phyloP scores from a whole-genome alignment of 2,888 invertebrate genomes.

The Aleiodes leptofemur region DNA sequence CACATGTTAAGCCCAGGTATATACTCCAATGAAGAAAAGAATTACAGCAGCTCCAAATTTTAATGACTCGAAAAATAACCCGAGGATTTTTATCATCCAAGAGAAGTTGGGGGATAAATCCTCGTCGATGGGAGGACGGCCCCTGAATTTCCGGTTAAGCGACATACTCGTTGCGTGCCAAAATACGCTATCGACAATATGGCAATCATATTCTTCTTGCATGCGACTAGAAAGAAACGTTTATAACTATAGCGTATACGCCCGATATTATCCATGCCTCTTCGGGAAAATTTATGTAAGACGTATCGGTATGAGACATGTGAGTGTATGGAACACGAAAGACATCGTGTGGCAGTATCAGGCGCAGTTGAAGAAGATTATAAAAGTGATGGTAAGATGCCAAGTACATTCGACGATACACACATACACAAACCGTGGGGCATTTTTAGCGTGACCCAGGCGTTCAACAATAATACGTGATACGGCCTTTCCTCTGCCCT shows the following conservation, averaged over 20 bases:
- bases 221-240: neutral
- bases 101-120: too few relatives aligned
- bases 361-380: conserved; percentile 26
- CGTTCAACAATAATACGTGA: conserved; percentile 64
- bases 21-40: too few relatives aligned
- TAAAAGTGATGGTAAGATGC: conserved; percentile 17
- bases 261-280: conserved; percentile 9
- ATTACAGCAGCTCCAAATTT: too few relatives aligned
- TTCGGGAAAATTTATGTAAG: conserved; percentile 5
- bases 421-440: neutral
- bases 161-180: too few relatives aligned
- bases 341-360: neutral
- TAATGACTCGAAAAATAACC: too few relatives aligned
- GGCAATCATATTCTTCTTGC: too few relatives aligned
- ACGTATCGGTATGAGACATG: conserved; percentile 1
- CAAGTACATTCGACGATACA: conserved; percentile 14
- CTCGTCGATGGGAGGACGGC: neutral
- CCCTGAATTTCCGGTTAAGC: conserved; percentile 17
- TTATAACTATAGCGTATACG: neutral
- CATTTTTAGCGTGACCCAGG: conserved; percentile 57
- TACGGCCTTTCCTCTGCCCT: conserved; percentile 56
- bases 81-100: too few relatives aligned
- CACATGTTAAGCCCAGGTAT: too few relatives aligned
- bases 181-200: too few relatives aligned
- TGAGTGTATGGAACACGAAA: conserved; percentile 2